Conservation (phyloP, 1,140 invertebrate species). For the Condylostylus longicornis region DNA sequence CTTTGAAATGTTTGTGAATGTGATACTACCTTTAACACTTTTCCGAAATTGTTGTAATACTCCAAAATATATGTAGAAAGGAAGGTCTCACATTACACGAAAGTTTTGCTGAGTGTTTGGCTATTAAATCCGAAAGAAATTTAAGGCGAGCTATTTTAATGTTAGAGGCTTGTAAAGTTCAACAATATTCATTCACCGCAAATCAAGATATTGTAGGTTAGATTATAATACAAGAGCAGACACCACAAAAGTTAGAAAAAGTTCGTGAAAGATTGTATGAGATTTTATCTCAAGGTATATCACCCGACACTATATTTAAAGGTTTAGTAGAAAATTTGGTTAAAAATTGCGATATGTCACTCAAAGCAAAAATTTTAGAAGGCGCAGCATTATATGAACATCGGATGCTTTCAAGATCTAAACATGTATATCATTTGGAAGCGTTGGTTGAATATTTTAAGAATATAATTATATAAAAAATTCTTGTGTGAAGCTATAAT, state of each 20-base stretch:
- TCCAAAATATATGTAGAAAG: constrained; percentile 59
- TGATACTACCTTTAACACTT: too few species aligned
- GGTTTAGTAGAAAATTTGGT: constrained; percentile 66
- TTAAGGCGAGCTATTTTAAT: constrained; percentile 77
- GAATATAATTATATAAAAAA: constrained; percentile 72
- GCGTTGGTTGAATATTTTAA: constrained; percentile 90
- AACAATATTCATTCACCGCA: constrained; percentile 69
- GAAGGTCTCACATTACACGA: constrained; percentile 62
- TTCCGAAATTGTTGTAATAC: constrained; percentile 57
- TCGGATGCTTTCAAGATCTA: constrained; percentile 67
- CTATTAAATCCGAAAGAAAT: constrained; percentile 67
- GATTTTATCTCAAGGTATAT: constrained; percentile 79
- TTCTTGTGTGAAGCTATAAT: constrained; percentile 52
- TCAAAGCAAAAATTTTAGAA: constrained; percentile 67
- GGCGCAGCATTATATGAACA: constrained; percentile 77
- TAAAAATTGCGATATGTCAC: constrained; percentile 68
- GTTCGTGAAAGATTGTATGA: constrained; percentile 80
- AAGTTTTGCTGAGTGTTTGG: constrained; percentile 59
- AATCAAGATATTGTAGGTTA: constrained; percentile 67
- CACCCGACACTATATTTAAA: constrained; percentile 79
- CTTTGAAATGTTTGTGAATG: too few species aligned
- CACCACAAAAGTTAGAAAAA: constrained; percentile 60
- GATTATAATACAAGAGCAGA: constrained; percentile 88
- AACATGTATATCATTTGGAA: constrained; percentile 86
- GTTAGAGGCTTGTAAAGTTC: constrained; percentile 83